Base-by-base conservation (phyloP, 2,888 invertebrate genomes). In the Micropterix aruncella region DNA sequence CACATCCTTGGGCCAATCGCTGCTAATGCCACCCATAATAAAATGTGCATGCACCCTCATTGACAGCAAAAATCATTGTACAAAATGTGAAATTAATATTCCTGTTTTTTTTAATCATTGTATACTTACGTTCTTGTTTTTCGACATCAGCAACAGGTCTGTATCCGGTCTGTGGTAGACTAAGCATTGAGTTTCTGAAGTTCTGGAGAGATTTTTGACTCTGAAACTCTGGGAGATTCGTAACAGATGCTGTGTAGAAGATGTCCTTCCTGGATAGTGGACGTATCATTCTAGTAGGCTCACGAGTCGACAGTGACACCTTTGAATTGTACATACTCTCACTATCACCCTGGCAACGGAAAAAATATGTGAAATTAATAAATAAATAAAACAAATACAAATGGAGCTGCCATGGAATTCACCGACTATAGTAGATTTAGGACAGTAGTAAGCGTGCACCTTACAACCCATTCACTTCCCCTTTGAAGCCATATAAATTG, bases 251-350 rank as follows among this genome's bases (percentile, higher is more conserved):
- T 2, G 93, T 92, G 66, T 96, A 96, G 73, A 97, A 96, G 57
- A 96, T 95, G 65, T 97, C 97, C 59, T 94, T 93, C 44, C 94
- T 77, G 4, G 93, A 93, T 66, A 96, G 66, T 2, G 95, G 95
- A 15, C 93, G 78, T 14, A 90, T 83, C 73, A 90, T 88, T 51
- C 80, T 71, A 46, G 41, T 46, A 40, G 75, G 69, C 50, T 72
- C 73, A 1, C 66, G 68, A 17, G 50, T 54, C 0, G 81, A 63
- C 1, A 78, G 64, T 0, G 78, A 83, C 46, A 80, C 57, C 58
- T 83, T 83, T 1, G 83, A 83, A 47, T 80, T 79, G 52, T 76
- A 82, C 47, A 82, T 75, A 59, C 83, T 83, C 57, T 84, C 84
- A 12, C 70, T 63, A 54, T 83, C 81, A 50, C 68, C 68, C 73